A percentile compares a stretch with the other conserved stretches of the same genome.
phyloP scores from a whole-genome alignment of 2,113 vertebrate species.

The Percina caprodes region DNA sequence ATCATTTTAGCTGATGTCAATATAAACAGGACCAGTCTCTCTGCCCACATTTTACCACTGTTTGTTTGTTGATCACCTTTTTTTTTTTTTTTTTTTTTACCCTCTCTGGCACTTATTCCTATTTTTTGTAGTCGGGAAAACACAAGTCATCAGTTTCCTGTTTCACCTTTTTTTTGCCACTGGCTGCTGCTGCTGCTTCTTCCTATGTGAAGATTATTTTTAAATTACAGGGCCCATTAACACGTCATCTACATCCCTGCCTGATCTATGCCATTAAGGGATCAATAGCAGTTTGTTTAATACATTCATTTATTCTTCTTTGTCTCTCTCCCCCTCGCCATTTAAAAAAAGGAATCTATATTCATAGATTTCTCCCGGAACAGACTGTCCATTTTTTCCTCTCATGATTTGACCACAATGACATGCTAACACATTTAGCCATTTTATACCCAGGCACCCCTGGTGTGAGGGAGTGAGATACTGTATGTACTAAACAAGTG shows the following conservation, averaged over 20 bases:
- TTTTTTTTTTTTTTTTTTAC: no score
- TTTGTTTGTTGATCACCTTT: slow-evolving; percentile 19
- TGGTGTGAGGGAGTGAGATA: background rate
- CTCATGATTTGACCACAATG: slow-evolving; percentile 28
- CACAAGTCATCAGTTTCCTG: slow-evolving; percentile 13
- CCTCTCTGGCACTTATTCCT: background rate
- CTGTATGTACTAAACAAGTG: background rate
- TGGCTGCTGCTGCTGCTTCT: slow-evolving; percentile 3
- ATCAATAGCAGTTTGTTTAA: slow-evolving; percentile 70
- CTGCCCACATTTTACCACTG: background rate
- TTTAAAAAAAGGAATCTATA: slow-evolving; percentile 63
- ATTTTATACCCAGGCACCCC: background rate
- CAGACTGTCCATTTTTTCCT: slow-evolving; percentile 40
- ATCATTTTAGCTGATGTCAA: slow-evolving; percentile 21
- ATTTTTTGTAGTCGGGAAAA: background rate
- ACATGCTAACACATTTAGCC: slow-evolving; percentile 43
- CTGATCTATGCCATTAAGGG: slow-evolving; percentile 72
- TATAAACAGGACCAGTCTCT: background rate
- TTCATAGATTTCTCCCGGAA: slow-evolving; percentile 70
- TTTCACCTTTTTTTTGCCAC: slow-evolving; percentile 13
- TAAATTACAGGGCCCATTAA: slow-evolving; percentile 72
- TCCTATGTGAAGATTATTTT: slow-evolving; percentile 43
- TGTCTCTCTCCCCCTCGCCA: background rate
- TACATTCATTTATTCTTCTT: slow-evolving; percentile 68
- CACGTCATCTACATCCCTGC: slow-evolving; percentile 69